Evolutionary conservation across 1,140 invertebrate species (phyloP).

Genomic region (Euura lappo): DNA sequence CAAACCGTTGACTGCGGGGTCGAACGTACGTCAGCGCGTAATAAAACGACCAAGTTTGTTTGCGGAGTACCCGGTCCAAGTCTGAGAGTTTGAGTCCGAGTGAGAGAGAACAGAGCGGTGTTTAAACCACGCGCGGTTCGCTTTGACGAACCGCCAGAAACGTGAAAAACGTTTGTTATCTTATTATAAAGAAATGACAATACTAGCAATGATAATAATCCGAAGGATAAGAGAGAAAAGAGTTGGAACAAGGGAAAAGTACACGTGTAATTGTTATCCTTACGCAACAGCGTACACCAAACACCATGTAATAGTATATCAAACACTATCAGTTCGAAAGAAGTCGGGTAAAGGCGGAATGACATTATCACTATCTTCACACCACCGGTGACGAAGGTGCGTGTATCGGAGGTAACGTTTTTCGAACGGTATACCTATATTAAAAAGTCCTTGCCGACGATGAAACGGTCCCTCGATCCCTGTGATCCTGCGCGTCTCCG

Average conservation of each 20-base stretch:
- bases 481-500: no score
- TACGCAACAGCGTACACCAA: no score
- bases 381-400: no score
- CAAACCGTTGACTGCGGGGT: no score
- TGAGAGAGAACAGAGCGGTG: slow-evolving; percentile 9
- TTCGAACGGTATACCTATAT: no score
- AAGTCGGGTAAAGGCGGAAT: no score
- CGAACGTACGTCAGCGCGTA: slow-evolving; percentile 3
- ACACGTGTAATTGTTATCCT: not conserved
- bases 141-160: slow-evolving; percentile 12
- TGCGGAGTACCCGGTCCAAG: not conserved
- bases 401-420: no score
- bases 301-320: no score
- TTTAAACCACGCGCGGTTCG: slow-evolving; percentile 11
- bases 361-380: no score
- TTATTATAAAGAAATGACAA: slow-evolving; percentile 31
- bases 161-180: slow-evolving; percentile 10
- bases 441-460: no score
- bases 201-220: not conserved
- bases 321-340: no score
- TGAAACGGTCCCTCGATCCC: no score
- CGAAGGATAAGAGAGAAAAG: slow-evolving; percentile 14
- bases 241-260: not conserved
- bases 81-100: not conserved
- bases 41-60: slow-evolving; percentile 14